Percentiles rank a stretch among this genome's conserved stretches.
phyloP scores from a whole-genome alignment of 2,113 vertebrate genomes.

The Mus musculus region GRCm39 chr2:63783001-63783500 shows the following conservation, averaged over 20 bases:
- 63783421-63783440: background rate
- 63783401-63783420: background rate
- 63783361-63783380: background rate
- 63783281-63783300: background rate
- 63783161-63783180: background rate
- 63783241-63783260: background rate
- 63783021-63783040: background rate
- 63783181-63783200: background rate
- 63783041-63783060: background rate
- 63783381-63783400: too few relatives aligned
- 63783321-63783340: background rate
- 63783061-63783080: background rate
- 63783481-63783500: background rate
- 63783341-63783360: background rate
- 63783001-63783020: background rate
- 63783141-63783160: background rate
- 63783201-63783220: background rate
- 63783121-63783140: background rate
- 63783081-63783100: background rate
- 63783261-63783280: background rate
- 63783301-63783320: background rate
- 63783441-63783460: background rate
- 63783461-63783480: background rate
- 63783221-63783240: background rate
- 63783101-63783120: background rate